Evolutionary conservation across 2,113 vertebrate species (phyloP).

Genomic region (Cryptotis parvus): DNA sequence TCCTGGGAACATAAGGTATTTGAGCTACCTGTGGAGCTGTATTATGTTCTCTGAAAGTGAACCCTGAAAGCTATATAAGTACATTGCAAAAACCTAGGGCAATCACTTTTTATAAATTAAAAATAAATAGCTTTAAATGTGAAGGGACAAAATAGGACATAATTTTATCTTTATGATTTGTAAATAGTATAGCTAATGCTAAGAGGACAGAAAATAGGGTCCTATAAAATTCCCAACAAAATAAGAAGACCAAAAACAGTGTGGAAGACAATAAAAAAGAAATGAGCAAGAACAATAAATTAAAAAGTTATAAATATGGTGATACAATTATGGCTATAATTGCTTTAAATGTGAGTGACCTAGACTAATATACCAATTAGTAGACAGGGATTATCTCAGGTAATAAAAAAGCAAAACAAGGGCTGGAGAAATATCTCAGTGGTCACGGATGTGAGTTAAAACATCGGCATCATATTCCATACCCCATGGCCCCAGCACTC

Average conservation of each 20-base stretch:
- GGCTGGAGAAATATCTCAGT: too few relatives aligned
- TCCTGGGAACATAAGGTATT: not conserved
- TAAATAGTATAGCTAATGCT: too few relatives aligned
- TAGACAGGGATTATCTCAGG: not conserved
- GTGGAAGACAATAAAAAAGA: not conserved
- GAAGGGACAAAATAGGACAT: not conserved
- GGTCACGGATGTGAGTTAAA: too few relatives aligned
- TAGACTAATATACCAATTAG: not conserved
- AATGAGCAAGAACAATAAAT: not conserved
- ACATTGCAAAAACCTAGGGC: not conserved
- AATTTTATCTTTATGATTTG: not conserved
- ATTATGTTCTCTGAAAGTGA: not conserved
- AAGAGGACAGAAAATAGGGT: not conserved
- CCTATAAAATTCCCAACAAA: not conserved
- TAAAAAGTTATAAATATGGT: not conserved
- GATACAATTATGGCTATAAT: not conserved
- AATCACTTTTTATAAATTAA: not conserved
- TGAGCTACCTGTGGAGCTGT: not conserved
- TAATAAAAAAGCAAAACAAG: not conserved
- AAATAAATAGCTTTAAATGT: not conserved
- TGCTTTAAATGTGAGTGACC: constrained; percentile 22
- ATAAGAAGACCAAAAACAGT: not conserved
- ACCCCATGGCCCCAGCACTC: too few relatives aligned
- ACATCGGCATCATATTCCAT: too few relatives aligned
- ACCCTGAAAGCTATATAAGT: not conserved